A percentile compares a stretch with the other conserved stretches of the same genome.
Conservation (phyloP, 2,888 invertebrate genomes). For the Phasia obesa region DNA sequence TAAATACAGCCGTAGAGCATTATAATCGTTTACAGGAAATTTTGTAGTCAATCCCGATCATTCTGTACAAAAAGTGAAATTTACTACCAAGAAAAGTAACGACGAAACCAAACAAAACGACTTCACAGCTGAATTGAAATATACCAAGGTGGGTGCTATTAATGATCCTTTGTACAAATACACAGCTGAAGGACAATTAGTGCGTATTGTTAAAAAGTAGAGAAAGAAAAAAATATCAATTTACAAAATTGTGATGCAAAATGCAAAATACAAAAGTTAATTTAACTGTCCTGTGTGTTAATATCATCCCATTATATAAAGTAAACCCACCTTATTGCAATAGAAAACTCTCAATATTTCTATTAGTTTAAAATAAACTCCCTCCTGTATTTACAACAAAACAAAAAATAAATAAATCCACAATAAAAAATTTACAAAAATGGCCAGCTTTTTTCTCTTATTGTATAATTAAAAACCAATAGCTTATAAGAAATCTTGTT, state of each 20-base stretch:
- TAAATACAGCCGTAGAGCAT: constrained; percentile 71
- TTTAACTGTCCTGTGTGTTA: background rate
- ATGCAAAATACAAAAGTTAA: too few relatives aligned
- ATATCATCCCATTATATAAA: background rate
- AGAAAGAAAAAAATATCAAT: background rate
- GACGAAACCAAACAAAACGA: constrained; percentile 78
- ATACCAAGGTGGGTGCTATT: constrained; percentile 81
- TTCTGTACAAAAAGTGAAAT: constrained; percentile 80
- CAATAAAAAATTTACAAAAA: too few relatives aligned
- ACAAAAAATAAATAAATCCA: too few relatives aligned
- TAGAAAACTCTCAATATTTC: too few relatives aligned
- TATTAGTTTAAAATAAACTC: too few relatives aligned
- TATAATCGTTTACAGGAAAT: constrained; percentile 73
- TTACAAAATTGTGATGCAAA: background rate
- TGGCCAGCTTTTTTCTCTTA: too few relatives aligned
- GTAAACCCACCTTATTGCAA: background rate
- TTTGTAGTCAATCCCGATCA: constrained; percentile 81
- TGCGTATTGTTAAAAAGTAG: constrained; percentile 77
- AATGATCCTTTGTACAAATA: constrained; percentile 82
- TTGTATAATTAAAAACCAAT: too few relatives aligned
- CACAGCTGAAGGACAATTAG: constrained; percentile 80
- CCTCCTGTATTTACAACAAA: too few relatives aligned
- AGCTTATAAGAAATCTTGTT: too few relatives aligned
- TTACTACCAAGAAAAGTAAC: constrained; percentile 78
- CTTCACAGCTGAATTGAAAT: constrained; percentile 81